These are phyloP conservation scores for Agonopterix arenella DNA, from an alignment of 2,888 invertebrate genomes.

Conservation along the genomic window DNA sequence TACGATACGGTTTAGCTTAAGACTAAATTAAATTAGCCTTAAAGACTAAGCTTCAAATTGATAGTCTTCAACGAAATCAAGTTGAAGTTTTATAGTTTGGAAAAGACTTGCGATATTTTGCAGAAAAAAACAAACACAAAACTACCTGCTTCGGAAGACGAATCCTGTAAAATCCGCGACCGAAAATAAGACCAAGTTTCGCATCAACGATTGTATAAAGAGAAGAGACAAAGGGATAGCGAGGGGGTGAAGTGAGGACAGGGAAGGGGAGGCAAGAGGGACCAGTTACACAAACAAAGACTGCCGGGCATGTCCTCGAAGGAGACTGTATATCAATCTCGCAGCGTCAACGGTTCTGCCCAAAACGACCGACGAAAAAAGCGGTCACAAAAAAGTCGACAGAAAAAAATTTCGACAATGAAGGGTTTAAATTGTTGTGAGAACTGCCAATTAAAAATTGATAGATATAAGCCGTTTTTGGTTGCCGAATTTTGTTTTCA, in stretches of 20 bases:
- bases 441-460: slow-evolving; percentile 76
- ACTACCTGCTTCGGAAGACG: slow-evolving; percentile 33
- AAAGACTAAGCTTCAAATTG: no score
- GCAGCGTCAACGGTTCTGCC: slow-evolving; percentile 66
- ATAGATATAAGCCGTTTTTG: slow-evolving; percentile 53
- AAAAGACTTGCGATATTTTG: background rate
- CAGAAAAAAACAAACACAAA: slow-evolving; percentile 27
- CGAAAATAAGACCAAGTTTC: slow-evolving; percentile 61
- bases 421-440: slow-evolving; percentile 69
- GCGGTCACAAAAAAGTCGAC: slow-evolving; percentile 50
- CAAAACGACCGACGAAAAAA: slow-evolving; percentile 69
- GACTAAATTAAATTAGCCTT: slow-evolving; percentile 8
- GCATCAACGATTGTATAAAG: slow-evolving; percentile 65
- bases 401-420: slow-evolving; percentile 63
- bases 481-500: slow-evolving; percentile 7
- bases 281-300: slow-evolving; percentile 73
- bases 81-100: no score
- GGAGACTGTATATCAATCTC: slow-evolving; percentile 73
- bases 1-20: slow-evolving; percentile 12
- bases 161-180: slow-evolving; percentile 39
- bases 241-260: slow-evolving; percentile 28
- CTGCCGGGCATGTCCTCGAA: slow-evolving; percentile 67
- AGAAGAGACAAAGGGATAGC: slow-evolving; percentile 59
- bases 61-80: no score
- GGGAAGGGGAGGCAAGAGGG: slow-evolving; percentile 29